Evolutionary conservation across 2,113 vertebrate genomes (phyloP), one percentile per base, ranked within the genome.

Genomic region (Anas platyrhynchos): DNA sequence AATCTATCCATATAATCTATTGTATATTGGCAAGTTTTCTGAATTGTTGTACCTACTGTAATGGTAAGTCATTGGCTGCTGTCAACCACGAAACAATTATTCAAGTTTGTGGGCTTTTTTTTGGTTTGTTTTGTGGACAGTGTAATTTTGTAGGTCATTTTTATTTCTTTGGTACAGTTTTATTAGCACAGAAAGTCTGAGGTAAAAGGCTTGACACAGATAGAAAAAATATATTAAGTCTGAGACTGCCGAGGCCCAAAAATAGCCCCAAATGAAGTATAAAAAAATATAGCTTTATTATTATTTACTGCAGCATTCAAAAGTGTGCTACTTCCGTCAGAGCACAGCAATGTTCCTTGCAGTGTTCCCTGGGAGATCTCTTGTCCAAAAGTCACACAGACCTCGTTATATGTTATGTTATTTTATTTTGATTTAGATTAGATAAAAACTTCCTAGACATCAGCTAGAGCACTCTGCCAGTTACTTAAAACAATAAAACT

Each of bases 401-500:
- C 25, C 43, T 81, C 1, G 0, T 95, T 96, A 88, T 26, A 27
- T 74, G 44, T 66, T 91, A 54, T 38, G 66, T 82, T 92, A 73
- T 25, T 93, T 94, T 93, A 77, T 88, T 91, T 96, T 95, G 76
- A 78, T 95, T 95, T 81, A 93, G 68, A 82, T 90, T 75, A 63
- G 46, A 58, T 95, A 83, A 89, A 80, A 96, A 81, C 17, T 74
- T 46, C 65, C 46, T 80, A 63, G 88, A 72, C n/a, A 55, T 63
- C 50, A 79, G 9, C 59, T 65, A 43, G 72, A 95, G 56, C 41
- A 75, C 12, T 89, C 72, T 94, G 32, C 50, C 75, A 54, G 22
- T 89, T 95, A 86, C 56, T 90, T 68, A 56, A 78, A 90, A 52
- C 69, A 88, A 16, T 94, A 83, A 91, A 86, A 83, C 62, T 86